Conservation (phyloP, 2,797 vertebrate species). For the Darevskia mixta region DNA sequence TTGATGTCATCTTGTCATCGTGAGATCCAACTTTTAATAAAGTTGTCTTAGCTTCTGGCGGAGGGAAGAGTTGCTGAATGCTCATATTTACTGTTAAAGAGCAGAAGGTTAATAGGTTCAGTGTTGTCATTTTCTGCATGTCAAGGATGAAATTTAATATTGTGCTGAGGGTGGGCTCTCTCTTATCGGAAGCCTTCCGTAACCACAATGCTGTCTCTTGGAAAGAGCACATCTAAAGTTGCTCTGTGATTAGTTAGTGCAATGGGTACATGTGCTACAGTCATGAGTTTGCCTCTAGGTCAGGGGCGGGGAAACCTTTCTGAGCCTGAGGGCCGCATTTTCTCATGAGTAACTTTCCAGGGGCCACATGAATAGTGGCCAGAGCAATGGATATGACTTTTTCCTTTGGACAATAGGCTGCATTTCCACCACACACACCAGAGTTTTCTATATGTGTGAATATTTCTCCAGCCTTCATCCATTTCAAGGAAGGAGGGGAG, state of each 20-base stretch:
- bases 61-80: not conserved
- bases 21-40: constrained; percentile 32
- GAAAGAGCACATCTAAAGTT: not conserved
- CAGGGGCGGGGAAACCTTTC: not conserved
- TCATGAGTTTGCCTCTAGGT: not conserved
- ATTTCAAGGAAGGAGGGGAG: no score
- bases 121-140: constrained; percentile 45
- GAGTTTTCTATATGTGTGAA: no score
- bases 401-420: no score
- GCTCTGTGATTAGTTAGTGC: constrained; percentile 27
- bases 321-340: no score
- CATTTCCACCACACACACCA: no score
- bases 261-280: not conserved
- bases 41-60: constrained; percentile 36
- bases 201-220: constrained; percentile 22
- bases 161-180: not conserved
- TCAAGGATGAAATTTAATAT: constrained; percentile 50
- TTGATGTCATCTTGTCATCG: constrained; percentile 31
- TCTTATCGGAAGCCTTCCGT: constrained; percentile 13
- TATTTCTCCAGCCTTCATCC: no score
- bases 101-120: constrained; percentile 37
- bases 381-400: no score
- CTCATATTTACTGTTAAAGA: constrained; percentile 30
- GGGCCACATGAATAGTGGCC: no score
- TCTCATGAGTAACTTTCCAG: no score